Base-by-base conservation (phyloP, 2,113 vertebrate species). In the Chamaetylas fuelleborni region DNA sequence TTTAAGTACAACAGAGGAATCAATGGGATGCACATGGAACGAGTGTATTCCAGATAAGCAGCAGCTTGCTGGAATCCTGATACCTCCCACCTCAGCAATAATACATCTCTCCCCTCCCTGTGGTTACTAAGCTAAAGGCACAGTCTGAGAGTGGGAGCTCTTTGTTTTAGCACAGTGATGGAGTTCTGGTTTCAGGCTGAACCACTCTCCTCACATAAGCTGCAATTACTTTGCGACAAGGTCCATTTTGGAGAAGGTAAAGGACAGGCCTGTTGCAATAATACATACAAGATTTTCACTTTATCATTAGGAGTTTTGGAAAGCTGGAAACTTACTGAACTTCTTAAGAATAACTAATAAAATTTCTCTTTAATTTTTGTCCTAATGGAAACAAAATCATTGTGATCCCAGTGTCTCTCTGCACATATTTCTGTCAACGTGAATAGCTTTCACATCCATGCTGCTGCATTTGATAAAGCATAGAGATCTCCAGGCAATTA, bases 1-100 rank as follows among this genome's bases (percentile, higher is more conserved):
- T 72, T 57, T 47, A 11, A 56, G 38, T 19, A 36, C 18, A 58
- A 33, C 31, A 70, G 22, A 73, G 26, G 31, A 90, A 77, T 45
- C 56, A 54, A 43, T n/a, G 7, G 17, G 36, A 74, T 71, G 64
- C 38, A 85, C 23, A 28, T 0, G 0, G 64, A 42, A 14, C 1
- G 2, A 86, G 36, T 0, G 6, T 5, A 40, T 28, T 51, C 24
- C 67, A 86, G 47, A 60, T 6, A 48, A 84, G 38, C 71, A 77
- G 45, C 50, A 65, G 45, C 54, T 65, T 51, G 65, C 71, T 56
- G 57, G 31, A 69, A 42, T 74, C 70, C 56, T 45, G 33, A 26
- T 50, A 45, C 8, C 42, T 86, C 54, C 26, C 42, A 58, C 58
- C 67, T 83, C 47, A 83, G 61, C 34, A 92, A 28, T 38, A 70